A percentile compares a stretch with the other conserved stretches of the same genome.
phyloP scores from a whole-genome alignment of 2,113 vertebrate genomes.

The Pangasianodon hypophthalmus region DNA sequence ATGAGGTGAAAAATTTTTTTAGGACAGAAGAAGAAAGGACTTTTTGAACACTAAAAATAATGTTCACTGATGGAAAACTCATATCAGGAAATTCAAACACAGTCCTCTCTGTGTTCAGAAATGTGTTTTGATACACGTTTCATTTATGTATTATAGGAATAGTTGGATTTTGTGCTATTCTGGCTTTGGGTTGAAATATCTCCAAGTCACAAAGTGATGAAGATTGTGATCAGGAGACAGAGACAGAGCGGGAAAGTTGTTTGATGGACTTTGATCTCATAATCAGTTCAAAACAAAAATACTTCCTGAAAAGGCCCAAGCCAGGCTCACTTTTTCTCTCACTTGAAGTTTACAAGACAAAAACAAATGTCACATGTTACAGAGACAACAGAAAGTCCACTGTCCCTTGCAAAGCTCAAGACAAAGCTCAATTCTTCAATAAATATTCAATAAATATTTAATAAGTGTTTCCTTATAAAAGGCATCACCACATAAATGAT shows the following conservation, averaged over 20 bases:
- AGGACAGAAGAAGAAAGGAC: background rate
- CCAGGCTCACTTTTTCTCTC: background rate
- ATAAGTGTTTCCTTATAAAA: background rate
- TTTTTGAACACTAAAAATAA: background rate
- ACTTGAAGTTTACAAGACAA: background rate
- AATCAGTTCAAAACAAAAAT: background rate
- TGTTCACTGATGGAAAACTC: background rate
- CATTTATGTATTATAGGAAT: background rate
- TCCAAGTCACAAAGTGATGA: background rate
- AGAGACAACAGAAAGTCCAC: background rate
- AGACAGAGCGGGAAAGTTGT: background rate
- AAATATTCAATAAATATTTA: background rate
- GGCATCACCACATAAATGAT: background rate
- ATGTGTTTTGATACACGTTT: background rate
- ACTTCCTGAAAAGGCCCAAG: constrained; percentile 33
- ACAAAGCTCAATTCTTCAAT: too few species aligned
- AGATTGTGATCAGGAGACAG: constrained; percentile 9
- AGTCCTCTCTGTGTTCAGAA: background rate
- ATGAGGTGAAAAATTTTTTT: background rate
- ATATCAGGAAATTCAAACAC: background rate
- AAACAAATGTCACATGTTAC: background rate
- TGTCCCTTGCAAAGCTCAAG: background rate
- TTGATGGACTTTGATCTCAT: constrained; percentile 36
- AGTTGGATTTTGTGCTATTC: background rate
- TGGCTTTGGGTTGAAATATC: background rate